Base-by-base conservation (phyloP, 2,888 invertebrate species). In the Anarsia innoxiella region DNA sequence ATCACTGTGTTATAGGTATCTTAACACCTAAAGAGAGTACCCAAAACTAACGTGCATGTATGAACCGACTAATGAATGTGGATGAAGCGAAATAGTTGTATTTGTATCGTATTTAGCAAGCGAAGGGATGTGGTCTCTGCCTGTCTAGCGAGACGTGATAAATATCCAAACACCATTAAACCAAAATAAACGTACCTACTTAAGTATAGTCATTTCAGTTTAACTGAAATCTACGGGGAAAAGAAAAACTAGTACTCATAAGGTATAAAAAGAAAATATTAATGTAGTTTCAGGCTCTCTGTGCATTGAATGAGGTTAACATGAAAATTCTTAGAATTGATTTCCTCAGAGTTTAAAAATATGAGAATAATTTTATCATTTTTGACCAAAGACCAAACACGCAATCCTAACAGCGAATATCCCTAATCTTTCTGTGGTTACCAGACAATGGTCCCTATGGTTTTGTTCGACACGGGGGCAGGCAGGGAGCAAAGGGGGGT, bases 391-490 rank as follows among this genome's bases (percentile, higher is more conserved):
- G n/a, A n/a, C n/a, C n/a, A 9, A 25, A 25, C 15, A 40, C 1
- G 25, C 43, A 63, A 32, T 13, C 9, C 23, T 1, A n/a, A 2
- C 5, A 9, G n/a, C 5, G 25, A 12, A 12, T 2, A 23, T 8
- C 13, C 2, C 58, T 40, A 58, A 41, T 23, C 27, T 16, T 2
- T 14, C 19, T 14, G 57, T 62, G 73, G 72, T 73, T 70, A 66
- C 58, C 59, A 74, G 66, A 78, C 78, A 80, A 79, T 71, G 59
- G 64, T n/a, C n/a, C n/a, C 46, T 37, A 51, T 51, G 67, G 70
- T 70, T 73, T 71, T 69, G 72, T 68, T 66, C 62, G 56, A 49
- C 56, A 61, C 46, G 43, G 36, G 42, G 41, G 48, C 45, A 59
- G 46, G 44, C 48, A 51, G 59, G 49, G 58, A 64, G 68, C n/a